A percentile compares a stretch with the other conserved stretches of the same genome.
Conservation (phyloP, 2,113 vertebrate genomes). For the Cichladusa arquata region DNA sequence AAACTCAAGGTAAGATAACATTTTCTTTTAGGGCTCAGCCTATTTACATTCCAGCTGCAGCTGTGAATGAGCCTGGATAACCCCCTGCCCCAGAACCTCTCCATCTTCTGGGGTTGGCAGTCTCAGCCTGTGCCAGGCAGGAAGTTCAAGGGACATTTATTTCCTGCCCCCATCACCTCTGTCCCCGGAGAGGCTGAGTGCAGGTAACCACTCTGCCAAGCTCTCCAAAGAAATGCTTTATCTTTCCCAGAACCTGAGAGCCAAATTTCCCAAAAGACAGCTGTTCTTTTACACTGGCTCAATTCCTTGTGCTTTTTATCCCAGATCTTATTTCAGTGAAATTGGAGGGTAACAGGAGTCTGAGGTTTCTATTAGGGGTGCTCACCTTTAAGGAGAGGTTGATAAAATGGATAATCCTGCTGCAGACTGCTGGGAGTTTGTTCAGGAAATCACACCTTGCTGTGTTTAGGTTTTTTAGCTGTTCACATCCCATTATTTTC, state of each 20-base stretch:
- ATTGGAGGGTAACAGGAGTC: not conserved
- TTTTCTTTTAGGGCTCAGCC: not conserved
- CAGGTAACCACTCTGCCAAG: not conserved
- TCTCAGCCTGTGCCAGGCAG: not conserved
- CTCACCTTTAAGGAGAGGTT: not conserved
- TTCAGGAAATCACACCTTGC: not conserved
- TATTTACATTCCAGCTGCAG: not conserved
- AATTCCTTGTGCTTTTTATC: not conserved
- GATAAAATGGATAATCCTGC: not conserved
- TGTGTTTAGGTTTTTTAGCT: not conserved
- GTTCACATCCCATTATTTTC: not conserved
- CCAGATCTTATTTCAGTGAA: not conserved
- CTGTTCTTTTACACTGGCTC: not conserved
- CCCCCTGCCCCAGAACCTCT: rapidly evolving
- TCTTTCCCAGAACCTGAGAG: not conserved
- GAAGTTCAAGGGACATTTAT: not conserved
- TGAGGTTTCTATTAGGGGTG: not conserved
- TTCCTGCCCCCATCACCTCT: not conserved
- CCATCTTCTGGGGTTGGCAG: not conserved
- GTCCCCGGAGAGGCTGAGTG: not conserved
- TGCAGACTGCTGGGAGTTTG: not conserved
- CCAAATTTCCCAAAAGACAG: not conserved
- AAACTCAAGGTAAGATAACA: not conserved
- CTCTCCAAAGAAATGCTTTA: not conserved
- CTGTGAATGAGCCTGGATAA: not conserved